Percentiles rank a stretch among this genome's conserved stretches.
Evolutionary conservation across 2,888 invertebrate species (phyloP).

Genomic region (Parnassius orleans): DNA sequence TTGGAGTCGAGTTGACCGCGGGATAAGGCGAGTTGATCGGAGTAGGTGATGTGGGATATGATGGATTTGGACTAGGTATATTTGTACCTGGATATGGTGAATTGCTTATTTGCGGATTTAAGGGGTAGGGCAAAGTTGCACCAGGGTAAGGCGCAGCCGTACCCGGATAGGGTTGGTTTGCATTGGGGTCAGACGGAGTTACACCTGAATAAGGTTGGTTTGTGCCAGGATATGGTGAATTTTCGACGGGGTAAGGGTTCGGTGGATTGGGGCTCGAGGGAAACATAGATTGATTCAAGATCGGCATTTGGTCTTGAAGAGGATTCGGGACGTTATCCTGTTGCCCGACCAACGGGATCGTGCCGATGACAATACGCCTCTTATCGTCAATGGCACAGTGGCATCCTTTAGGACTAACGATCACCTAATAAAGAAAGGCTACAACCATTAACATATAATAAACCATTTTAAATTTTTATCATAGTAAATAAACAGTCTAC

Average conservation of each 20-base stretch:
- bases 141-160: constrained; percentile 35
- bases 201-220: constrained; percentile 34
- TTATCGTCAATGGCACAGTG: constrained; percentile 47
- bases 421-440: constrained; percentile 47
- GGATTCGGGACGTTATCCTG: constrained; percentile 46
- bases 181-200: constrained; percentile 10
- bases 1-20: constrained; percentile 8
- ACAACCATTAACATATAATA: neutral
- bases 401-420: constrained; percentile 50
- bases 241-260: constrained; percentile 29
- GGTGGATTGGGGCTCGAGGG: constrained; percentile 31
- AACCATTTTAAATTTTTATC: too few species aligned
- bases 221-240: constrained; percentile 34
- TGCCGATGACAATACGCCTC: constrained; percentile 52
- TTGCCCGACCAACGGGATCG: constrained; percentile 51
- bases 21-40: constrained; percentile 2
- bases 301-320: constrained; percentile 43
- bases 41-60: constrained; percentile 29
- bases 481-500: too few species aligned
- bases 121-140: constrained; percentile 32
- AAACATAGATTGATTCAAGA: constrained; percentile 44
- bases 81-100: constrained; percentile 12
- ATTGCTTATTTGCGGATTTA: neutral
- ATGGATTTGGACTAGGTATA: constrained; percentile 27
- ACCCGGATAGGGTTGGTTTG: constrained; percentile 33